A percentile compares a stretch with the other conserved stretches of the same genome.
Conservation (phyloP, 1,140 invertebrate genomes). For the Linepithema humile region DNA sequence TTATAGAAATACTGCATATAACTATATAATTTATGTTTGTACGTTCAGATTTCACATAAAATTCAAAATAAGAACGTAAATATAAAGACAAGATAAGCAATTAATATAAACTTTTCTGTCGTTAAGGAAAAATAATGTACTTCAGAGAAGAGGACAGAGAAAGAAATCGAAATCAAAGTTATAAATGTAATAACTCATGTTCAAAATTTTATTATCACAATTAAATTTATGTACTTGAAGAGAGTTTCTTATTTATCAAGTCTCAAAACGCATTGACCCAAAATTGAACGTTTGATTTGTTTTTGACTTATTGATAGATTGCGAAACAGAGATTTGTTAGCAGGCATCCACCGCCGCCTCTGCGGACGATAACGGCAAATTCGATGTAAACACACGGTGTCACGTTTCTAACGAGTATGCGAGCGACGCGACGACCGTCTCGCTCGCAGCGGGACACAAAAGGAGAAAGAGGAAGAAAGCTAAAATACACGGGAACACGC, state of each 20-base stretch:
- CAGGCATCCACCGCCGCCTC: neutral
- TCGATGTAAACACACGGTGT: conserved; percentile 38
- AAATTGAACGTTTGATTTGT: conserved; percentile 12
- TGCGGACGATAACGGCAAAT: conserved; percentile 36
- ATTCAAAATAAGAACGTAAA: neutral
- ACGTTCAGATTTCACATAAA: neutral
- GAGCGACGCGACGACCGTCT: neutral
- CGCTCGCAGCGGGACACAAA: neutral
- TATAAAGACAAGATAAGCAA: too few species aligned
- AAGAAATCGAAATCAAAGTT: too few species aligned
- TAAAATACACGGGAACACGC: conserved; percentile 22
- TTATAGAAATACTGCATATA: neutral
- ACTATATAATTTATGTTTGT: neutral
- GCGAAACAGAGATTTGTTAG: neutral
- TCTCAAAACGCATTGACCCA: too few species aligned
- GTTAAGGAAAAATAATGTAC: neutral
- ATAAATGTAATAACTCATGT: too few species aligned
- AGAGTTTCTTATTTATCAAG: too few species aligned
- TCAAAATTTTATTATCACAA: too few species aligned
- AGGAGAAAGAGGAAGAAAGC: conserved; percentile 29
- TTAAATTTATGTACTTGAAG: too few species aligned
- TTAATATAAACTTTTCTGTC: neutral
- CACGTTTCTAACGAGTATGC: conserved; percentile 49
- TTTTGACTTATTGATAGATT: neutral
- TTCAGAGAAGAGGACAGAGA: too few species aligned